Base-by-base conservation (phyloP, 2,888 invertebrate genomes). In the Caenorhabditis sp. region DNA sequence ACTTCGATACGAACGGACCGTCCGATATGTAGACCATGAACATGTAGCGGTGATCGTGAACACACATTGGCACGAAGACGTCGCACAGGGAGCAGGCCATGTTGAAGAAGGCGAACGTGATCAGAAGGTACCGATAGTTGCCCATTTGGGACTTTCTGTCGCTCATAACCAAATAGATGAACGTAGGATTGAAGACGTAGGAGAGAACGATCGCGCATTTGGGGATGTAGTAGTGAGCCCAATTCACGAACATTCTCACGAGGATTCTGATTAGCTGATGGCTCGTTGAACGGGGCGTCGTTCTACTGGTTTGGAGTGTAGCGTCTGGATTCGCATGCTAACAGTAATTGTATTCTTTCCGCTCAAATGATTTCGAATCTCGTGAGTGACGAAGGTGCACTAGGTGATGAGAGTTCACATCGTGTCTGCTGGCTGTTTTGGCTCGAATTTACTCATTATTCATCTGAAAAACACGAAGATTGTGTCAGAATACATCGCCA, bases 161-260 rank as follows among this genome's bases (percentile, higher is more conserved):
- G 2, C 45, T 43, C 11, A 26, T 9, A 7, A 65, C 24, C 0
- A 65, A 17, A 24, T 46, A 55, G 2, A 65, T 35, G 22, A 55
- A 55, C 8, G 41, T 17, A n/a, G 39, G 48, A 27, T 72, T 72
- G 2, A 52, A 13, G 4, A 63, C 11, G n/a, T 39, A 50, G 3
- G 55, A 39, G 8, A 56, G 26, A 24, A 50, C 15, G 3, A 35
- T n/a, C 6, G 37, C 55, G 2, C 55, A 7, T 63, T 63, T 72
- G 0, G 72, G 72, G 35, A 72, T 62, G n/a, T 50, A 52, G 30
- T 32, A 58, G 26, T 58, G 68, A 2, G 68, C 26, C 41, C 26
- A 56, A 43, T 48, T 58, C 30, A 59, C 35, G 26, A 37, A 13
- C 70, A 70, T 70, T 26, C 22, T 37, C 30, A 30, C 30, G 30